Evolutionary conservation across 2,113 vertebrate genomes (phyloP).

Genomic region (Erpornis zantholeuca): DNA sequence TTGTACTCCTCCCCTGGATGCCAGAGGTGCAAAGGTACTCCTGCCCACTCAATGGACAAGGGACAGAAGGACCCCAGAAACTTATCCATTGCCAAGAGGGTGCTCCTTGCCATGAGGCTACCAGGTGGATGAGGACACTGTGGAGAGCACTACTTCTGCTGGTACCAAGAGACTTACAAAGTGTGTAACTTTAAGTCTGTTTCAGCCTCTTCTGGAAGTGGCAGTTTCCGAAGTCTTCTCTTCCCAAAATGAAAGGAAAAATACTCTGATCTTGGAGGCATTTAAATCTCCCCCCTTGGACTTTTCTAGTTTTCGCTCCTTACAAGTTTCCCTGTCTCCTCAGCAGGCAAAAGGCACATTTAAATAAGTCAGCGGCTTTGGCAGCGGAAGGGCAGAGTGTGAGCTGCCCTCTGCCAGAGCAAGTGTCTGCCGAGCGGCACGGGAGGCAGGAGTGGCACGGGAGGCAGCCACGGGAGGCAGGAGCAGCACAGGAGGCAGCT

Average conservation of each 20-base stretch:
- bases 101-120: neutral
- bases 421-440: neutral
- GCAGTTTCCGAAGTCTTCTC: neutral
- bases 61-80: neutral
- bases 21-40: neutral
- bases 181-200: neutral
- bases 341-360: neutral
- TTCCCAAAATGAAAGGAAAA: neutral
- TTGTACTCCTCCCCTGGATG: neutral
- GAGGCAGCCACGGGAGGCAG: neutral
- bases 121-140: accelerated
- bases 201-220: neutral
- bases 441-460: neutral
- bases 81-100: neutral
- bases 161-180: neutral
- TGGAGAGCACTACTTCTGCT: neutral
- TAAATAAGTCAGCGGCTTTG: neutral
- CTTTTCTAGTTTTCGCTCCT: neutral
- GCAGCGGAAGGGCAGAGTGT: neutral
- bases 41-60: neutral
- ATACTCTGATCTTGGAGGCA: neutral
- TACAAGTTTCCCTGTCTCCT: neutral
- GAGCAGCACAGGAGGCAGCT: neutral
- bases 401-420: accelerated
- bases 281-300: neutral